These are phyloP conservation scores for Dendrolimus kikuchii DNA, from an alignment of 1,140 invertebrate genomes.

Conservation along the genomic window DNA sequence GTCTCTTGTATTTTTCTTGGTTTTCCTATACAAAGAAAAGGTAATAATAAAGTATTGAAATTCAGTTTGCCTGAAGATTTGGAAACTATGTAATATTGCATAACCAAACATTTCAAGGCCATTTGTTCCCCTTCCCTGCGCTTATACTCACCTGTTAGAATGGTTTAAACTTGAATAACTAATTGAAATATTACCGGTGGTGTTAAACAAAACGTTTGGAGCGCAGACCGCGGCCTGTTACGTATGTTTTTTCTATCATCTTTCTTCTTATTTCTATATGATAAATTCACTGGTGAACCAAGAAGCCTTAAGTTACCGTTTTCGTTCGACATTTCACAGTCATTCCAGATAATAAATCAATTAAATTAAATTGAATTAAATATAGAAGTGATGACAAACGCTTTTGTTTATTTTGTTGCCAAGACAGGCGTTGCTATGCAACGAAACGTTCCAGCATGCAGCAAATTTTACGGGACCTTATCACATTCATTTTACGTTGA, in stretches of 20 bases:
- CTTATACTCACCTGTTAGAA: no score
- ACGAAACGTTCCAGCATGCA: conserved; percentile 13
- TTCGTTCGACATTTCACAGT: conserved; percentile 59
- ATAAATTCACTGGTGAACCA: conserved; percentile 58
- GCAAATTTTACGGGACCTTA: not conserved
- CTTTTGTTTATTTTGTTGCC: conserved; percentile 24
- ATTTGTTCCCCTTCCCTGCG: no score
- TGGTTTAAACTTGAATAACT: not conserved
- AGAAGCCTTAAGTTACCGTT: conserved; percentile 49
- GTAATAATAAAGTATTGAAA: not conserved
- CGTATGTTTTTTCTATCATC: conserved; percentile 46
- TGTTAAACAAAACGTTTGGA: conserved; percentile 44
- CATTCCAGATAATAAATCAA: conserved; percentile 18
- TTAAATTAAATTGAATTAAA: conserved; percentile 1
- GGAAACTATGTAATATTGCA: no score
- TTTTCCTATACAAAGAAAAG: conserved; percentile 38
- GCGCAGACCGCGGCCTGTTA: conserved; percentile 49
- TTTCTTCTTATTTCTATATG: conserved; percentile 52
- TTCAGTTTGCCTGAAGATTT: not conserved
- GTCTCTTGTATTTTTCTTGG: conserved; percentile 55
- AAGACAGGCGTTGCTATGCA: conserved; percentile 41
- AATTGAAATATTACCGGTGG: conserved; percentile 30
- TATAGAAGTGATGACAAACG: conserved; percentile 5
- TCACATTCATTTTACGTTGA: no score
- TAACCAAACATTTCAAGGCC: no score